phyloP scores from a whole-genome alignment of 2,797 vertebrate genomes.

The Buceros bicornis region DNA sequence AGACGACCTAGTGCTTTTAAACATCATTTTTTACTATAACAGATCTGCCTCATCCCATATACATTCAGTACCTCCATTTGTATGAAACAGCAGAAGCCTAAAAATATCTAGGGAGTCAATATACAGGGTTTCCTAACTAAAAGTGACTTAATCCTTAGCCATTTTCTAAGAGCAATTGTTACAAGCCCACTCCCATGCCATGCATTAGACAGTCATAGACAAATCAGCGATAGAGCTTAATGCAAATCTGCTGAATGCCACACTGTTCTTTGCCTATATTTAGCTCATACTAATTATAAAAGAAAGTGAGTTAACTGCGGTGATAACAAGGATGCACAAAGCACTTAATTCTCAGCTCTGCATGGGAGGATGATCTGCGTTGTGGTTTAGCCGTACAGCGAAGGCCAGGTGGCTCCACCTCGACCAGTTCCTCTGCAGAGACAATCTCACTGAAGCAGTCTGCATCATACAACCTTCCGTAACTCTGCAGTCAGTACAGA shows the following conservation, averaged over 20 bases:
- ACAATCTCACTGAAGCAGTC: neutral
- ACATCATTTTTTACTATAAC: neutral
- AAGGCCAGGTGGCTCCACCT: neutral
- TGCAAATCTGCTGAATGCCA: neutral
- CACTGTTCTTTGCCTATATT: neutral
- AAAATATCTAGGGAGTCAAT: slow-evolving; percentile 8
- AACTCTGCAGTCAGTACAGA: neutral
- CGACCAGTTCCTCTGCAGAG: neutral
- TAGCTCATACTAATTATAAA: neutral
- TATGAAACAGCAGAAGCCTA: neutral
- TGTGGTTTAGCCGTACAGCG: neutral
- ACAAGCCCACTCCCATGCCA: neutral
- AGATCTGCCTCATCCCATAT: neutral
- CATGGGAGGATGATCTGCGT: neutral
- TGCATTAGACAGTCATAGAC: neutral
- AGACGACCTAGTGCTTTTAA: neutral
- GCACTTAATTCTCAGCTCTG: neutral
- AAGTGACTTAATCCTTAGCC: slow-evolving; percentile 1
- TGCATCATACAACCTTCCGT: neutral
- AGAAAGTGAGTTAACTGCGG: neutral
- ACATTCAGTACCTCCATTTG: neutral
- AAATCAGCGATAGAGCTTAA: neutral
- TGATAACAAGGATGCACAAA: neutral
- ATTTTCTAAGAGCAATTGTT: neutral
- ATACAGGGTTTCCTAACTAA: neutral